These are phyloP conservation scores for Pissodes strobi DNA, from an alignment of 1,140 invertebrate genomes.

Conservation along the genomic window DNA sequence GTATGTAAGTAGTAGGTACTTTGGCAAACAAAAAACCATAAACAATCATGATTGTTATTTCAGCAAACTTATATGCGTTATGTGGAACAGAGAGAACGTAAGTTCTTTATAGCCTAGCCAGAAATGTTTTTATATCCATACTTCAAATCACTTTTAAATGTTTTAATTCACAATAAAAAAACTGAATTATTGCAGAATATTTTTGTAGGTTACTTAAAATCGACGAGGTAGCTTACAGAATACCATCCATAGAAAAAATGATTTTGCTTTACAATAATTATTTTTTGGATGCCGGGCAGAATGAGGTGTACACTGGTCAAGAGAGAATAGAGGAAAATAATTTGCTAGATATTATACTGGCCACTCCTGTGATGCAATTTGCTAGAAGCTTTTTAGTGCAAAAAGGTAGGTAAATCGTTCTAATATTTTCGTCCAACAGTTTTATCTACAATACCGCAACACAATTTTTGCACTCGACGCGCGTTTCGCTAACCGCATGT, in stretches of 20 bases:
- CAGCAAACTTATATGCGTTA: too few species aligned
- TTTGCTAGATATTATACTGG: slow-evolving; percentile 75
- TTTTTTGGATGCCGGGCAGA: slow-evolving; percentile 70
- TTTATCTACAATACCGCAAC: too few species aligned
- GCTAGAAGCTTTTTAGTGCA: slow-evolving; percentile 72
- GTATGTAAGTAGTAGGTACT: too few species aligned
- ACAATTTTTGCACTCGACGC: too few species aligned
- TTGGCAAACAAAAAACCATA: too few species aligned
- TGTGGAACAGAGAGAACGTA: too few species aligned
- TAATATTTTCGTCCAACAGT: too few species aligned
- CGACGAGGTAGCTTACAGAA: slow-evolving; percentile 62
- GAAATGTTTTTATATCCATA: too few species aligned
- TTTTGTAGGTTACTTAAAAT: slow-evolving; percentile 66
- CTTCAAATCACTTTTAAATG: too few species aligned
- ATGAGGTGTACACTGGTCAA: slow-evolving; percentile 76
- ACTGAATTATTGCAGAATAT: not conserved
- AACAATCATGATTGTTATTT: too few species aligned
- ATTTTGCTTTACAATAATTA: slow-evolving; percentile 76
- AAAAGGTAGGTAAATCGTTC: slow-evolving; percentile 60
- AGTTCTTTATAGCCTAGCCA: too few species aligned
- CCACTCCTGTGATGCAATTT: slow-evolving; percentile 74
- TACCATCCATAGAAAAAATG: slow-evolving; percentile 70
- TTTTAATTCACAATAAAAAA: too few species aligned
- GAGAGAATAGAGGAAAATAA: slow-evolving; percentile 76
- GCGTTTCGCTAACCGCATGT: not conserved